Conservation (phyloP, 2,888 invertebrate species). For the Chrysolina americana region DNA sequence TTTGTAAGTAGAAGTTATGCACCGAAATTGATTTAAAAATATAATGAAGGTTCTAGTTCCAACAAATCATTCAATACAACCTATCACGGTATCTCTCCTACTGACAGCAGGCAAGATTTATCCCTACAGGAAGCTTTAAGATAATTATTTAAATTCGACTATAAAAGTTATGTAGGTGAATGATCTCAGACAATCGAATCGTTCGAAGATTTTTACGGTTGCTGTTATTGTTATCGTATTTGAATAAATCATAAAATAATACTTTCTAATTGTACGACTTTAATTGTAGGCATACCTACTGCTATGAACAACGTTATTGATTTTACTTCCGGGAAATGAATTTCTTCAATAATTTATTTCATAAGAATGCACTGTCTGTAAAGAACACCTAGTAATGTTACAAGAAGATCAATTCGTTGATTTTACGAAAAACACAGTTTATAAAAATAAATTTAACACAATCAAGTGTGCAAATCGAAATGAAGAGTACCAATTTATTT, state of each 20-base stretch:
- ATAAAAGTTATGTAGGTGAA: constrained; percentile 30
- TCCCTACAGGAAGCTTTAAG: constrained; percentile 10
- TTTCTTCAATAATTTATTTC: too few relatives aligned
- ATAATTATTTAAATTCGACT: constrained; percentile 13
- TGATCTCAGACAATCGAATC: constrained; percentile 25
- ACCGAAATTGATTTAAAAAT: too few relatives aligned
- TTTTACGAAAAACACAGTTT: too few relatives aligned
- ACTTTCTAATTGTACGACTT: constrained; percentile 25
- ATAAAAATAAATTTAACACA: too few relatives aligned
- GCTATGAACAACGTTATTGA: background rate
- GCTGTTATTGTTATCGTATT: constrained; percentile 12
- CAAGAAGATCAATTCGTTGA: too few relatives aligned
- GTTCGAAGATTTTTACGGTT: constrained; percentile 21
- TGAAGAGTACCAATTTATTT: too few relatives aligned
- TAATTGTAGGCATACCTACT: background rate
- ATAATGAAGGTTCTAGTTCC: too few relatives aligned
- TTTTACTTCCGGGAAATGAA: constrained; percentile 5
- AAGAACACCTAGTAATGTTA: too few relatives aligned
- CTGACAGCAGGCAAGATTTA: background rate
- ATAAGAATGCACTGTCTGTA: too few relatives aligned
- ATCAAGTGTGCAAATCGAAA: too few relatives aligned
- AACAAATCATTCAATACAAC: too few relatives aligned
- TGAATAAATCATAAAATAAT: background rate
- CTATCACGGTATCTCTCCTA: background rate
- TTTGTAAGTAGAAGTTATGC: too few relatives aligned